Evolutionary conservation across 1,140 invertebrate species (phyloP).

Genomic region (Tetramorium alpestre): DNA sequence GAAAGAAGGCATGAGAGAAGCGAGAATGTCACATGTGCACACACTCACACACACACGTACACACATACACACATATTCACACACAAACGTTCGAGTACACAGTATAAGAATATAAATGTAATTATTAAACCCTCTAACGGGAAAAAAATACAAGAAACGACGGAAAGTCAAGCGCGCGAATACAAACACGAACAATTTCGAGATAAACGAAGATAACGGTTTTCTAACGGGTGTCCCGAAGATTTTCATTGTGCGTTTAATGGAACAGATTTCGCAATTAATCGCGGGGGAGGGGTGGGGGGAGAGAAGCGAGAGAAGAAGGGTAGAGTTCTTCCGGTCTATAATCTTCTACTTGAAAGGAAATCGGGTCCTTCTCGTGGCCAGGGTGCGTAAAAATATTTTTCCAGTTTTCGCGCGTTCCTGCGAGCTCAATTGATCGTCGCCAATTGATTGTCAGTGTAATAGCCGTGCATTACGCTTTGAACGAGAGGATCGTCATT

Average conservation of each 20-base stretch:
- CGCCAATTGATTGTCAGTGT: neutral
- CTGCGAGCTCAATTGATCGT: slow-evolving; percentile 4
- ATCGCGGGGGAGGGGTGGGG: slow-evolving; percentile 46
- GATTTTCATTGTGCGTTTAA: slow-evolving; percentile 42
- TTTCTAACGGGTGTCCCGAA: slow-evolving; percentile 56
- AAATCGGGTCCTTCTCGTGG: slow-evolving; percentile 33
- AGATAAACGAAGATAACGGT: slow-evolving; percentile 30
- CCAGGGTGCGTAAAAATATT: slow-evolving; percentile 27
- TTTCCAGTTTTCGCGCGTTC: slow-evolving; percentile 12
- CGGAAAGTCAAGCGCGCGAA: slow-evolving; percentile 41
- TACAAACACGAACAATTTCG: slow-evolving; percentile 53
- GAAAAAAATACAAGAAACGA: slow-evolving; percentile 10
- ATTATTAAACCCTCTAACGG: slow-evolving; percentile 34
- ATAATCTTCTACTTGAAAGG: slow-evolving; percentile 42
- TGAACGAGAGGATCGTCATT: neutral
- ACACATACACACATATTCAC: neutral
- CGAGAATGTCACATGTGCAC: slow-evolving; percentile 51
- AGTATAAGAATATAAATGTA: slow-evolving; percentile 57
- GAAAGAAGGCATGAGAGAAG: slow-evolving; percentile 33
- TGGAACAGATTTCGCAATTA: slow-evolving; percentile 57
- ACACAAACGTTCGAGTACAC: slow-evolving; percentile 37
- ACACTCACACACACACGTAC: slow-evolving; percentile 37
- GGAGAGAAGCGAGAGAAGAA: neutral
- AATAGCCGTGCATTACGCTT: neutral
- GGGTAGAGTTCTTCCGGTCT: slow-evolving; percentile 65